These are phyloP conservation scores for Gymnoscopelus microlampas DNA, from an alignment of 2,797 vertebrate species.

Conservation along the genomic window DNA sequence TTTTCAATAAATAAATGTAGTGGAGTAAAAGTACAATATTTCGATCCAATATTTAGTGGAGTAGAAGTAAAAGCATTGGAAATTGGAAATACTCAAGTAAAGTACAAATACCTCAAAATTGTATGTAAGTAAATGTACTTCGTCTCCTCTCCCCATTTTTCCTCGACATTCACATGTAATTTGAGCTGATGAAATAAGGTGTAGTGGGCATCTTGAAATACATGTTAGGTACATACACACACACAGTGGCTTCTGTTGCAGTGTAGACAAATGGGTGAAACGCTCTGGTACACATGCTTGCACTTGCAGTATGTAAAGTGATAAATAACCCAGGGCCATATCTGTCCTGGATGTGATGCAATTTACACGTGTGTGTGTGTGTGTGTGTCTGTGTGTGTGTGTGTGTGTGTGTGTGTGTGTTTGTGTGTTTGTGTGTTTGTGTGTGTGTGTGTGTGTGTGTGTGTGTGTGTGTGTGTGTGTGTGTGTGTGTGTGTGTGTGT, in stretches of 20 bases:
- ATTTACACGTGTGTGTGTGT: slow-evolving; percentile 31
- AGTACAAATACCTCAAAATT: too few species aligned
- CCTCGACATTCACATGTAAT: too few species aligned
- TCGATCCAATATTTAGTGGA: too few species aligned
- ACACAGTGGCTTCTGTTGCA: not conserved
- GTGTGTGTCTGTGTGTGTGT: slow-evolving; percentile 60
- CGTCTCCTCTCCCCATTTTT: too few species aligned
- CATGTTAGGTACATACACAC: not conserved
- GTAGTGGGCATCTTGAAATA: slow-evolving; percentile 5
- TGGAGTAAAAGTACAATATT: too few species aligned
- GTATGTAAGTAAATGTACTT: too few species aligned
- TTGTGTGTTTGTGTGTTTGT: slow-evolving; percentile 56
- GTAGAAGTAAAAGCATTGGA: too few species aligned
- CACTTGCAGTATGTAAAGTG: slow-evolving; percentile 39
- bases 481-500: not conserved
- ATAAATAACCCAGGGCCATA: slow-evolving; percentile 48
- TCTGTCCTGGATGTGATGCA: slow-evolving; percentile 37
- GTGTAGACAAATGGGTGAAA: slow-evolving; percentile 11
- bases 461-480: not conserved
- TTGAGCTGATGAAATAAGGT: not conserved
- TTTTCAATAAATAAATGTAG: too few species aligned
- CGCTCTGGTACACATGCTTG: slow-evolving; percentile 20
- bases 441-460: slow-evolving; percentile 23
- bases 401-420: slow-evolving; percentile 59
- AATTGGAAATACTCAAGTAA: too few species aligned